A percentile compares a stretch with the other conserved stretches of the same genome.
Conservation (phyloP, 2,113 vertebrate species). For the Gnathonemus longibarbis region DNA sequence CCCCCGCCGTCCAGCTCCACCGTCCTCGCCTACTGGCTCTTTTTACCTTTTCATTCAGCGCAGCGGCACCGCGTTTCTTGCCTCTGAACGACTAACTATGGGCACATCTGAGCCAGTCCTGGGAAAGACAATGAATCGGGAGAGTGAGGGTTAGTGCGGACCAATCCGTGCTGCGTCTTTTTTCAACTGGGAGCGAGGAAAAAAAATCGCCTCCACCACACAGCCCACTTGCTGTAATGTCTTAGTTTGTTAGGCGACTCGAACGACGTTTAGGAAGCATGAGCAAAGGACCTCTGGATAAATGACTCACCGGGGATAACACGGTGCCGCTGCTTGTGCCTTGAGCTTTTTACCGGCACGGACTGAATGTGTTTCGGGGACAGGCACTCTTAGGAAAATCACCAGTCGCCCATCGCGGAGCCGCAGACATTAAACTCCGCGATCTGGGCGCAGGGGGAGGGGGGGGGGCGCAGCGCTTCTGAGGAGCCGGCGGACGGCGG, state of each 20-base stretch:
- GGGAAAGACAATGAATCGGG: conserved; percentile 20
- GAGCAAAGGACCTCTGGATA: background rate
- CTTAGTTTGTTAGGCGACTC: conserved; percentile 27
- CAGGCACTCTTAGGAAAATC: background rate
- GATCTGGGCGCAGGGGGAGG: background rate
- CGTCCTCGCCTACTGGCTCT: background rate
- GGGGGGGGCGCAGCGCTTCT: conserved; percentile 7
- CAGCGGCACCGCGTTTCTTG: background rate
- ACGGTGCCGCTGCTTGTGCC: background rate
- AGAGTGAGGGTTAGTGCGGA: conserved; percentile 30
- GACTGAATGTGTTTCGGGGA: background rate
- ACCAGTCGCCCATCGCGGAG: conserved; percentile 14
- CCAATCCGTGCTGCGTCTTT: conserved; percentile 35
- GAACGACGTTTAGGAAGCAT: background rate
- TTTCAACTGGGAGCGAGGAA: conserved; percentile 16
- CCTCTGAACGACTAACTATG: conserved; percentile 19
- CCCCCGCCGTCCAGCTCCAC: background rate
- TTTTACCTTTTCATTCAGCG: conserved; percentile 9
- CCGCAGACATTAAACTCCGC: conserved; percentile 5
- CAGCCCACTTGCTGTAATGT: conserved; percentile 10
- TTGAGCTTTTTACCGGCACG: background rate
- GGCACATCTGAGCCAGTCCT: conserved; percentile 28
- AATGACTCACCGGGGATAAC: background rate
- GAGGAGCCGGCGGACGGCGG: conserved; percentile 25
- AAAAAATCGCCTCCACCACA: conserved; percentile 21